Evolutionary conservation across 1,140 invertebrate genomes (phyloP), one percentile per base, ranked within the genome.

Genomic region (Anastrepha ludens): DNA sequence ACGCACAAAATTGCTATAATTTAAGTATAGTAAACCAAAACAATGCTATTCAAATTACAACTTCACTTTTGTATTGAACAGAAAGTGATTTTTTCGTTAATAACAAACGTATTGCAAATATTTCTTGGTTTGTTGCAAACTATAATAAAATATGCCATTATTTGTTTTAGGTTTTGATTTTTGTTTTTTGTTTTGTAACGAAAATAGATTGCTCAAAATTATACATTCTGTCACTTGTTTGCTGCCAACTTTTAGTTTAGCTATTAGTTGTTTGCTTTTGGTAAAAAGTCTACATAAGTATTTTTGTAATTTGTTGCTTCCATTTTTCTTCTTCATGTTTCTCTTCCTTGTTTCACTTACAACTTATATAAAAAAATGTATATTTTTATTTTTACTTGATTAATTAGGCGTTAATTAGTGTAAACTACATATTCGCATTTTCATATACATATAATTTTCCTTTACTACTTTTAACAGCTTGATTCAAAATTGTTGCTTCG

Each of bases 101-200:
- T 50, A n/a, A 81, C 74, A 81, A 81, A 81, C 47, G 47, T 81
- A 81, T 55, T 55, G 47, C 74, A 81, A 81, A 58, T 81, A 81
- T 81, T 55, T 55, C 3, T 50, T 81, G 44, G 47, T 81, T 81
- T 81, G 74, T 81, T 81, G 74, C 74, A 81, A 81, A 81, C 74
- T 81, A 81, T 74, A 74, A 55, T 81, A 55, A 81, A 81, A 7
- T 20, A 55, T 81, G 74, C 7, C 74, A 81, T 55, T 55, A 47
- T 81, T 47, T 55, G 55, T 47, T 74, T 50, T 29, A 29, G 29
- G 29, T 29, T 29, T 29, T 29, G 0, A 0, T 29, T 29, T 29
- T 29, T 29, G 29, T 29, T 29, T 29, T 29, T 29, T 29, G 29
- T 29, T 55, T 81, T 81, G 5, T 7, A 81, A 81, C 17, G 47